phyloP scores from a whole-genome alignment of 2,113 vertebrate species.

The Sceloporus tristichus region DNA sequence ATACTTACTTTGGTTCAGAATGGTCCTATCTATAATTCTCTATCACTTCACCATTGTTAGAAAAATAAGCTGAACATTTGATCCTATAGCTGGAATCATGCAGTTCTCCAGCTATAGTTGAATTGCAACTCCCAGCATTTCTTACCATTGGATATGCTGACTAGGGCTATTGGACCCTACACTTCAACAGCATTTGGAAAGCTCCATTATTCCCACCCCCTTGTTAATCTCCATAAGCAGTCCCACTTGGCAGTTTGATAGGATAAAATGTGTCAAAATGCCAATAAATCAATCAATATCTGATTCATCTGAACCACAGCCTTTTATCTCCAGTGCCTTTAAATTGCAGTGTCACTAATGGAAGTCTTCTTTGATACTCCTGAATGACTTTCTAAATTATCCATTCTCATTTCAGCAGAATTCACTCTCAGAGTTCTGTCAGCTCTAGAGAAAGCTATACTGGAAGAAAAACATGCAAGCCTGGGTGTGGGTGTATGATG shows the following conservation, averaged over 20 bases:
- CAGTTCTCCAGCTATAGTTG: too few relatives aligned
- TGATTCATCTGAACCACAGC: not conserved
- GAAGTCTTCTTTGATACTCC: constrained; percentile 3
- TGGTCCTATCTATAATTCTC: not conserved
- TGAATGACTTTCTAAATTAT: constrained; percentile 22
- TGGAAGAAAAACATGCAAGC: constrained; percentile 7
- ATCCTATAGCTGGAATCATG: too few relatives aligned
- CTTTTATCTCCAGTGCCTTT: constrained; percentile 14
- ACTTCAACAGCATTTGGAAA: too few relatives aligned
- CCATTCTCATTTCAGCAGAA: constrained; percentile 11
- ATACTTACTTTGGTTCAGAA: not conserved
- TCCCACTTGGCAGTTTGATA: not conserved
- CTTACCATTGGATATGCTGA: too few relatives aligned
- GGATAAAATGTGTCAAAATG: not conserved
- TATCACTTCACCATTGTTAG: not conserved
- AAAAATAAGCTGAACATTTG: not conserved
- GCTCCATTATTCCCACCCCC: not conserved
- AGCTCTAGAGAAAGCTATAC: constrained; percentile 18
- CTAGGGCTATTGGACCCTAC: too few relatives aligned
- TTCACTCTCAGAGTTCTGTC: constrained; percentile 35
- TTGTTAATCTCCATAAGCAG: not conserved
- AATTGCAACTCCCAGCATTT: too few relatives aligned
- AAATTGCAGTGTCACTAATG: constrained; percentile 38
- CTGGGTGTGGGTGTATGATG: constrained; percentile 8
- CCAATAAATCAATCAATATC: not conserved